A percentile compares a stretch with the other conserved stretches of the same genome.
phyloP scores from a whole-genome alignment of 2,113 vertebrate genomes.

The Ranitomeya variabilis region DNA sequence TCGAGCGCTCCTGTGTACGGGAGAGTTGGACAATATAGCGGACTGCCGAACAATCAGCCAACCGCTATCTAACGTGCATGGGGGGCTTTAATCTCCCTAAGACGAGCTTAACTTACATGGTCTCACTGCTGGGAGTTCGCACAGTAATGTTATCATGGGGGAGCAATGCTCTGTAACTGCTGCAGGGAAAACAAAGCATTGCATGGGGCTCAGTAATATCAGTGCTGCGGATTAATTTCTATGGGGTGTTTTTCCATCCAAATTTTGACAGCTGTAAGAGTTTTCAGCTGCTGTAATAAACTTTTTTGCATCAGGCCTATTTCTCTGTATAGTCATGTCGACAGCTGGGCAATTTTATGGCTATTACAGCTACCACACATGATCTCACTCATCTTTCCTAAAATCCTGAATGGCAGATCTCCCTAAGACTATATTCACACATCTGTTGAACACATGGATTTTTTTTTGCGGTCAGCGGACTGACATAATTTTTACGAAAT shows the following conservation, averaged over 20 bases:
- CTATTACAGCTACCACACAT: not conserved
- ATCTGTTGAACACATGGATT: not conserved
- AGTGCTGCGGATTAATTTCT: not conserved
- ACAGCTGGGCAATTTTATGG: not conserved
- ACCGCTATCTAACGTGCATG: too few species aligned
- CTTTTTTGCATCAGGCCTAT: not conserved
- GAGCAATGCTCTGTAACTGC: not conserved
- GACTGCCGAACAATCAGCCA: too few species aligned
- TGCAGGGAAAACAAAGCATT: not conserved
- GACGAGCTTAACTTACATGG: not conserved
- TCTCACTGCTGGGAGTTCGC: not conserved
- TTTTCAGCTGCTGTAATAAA: not conserved
- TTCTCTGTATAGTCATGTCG: not conserved
- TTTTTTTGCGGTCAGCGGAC: too few species aligned
- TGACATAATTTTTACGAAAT: too few species aligned
- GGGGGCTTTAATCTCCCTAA: not conserved
- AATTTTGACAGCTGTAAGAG: not conserved
- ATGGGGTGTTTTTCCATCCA: not conserved
- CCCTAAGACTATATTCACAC: not conserved
- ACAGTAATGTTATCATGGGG: not conserved
- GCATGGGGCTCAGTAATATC: not conserved
- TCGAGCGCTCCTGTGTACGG: too few species aligned
- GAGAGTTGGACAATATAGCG: too few species aligned
- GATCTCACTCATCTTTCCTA: not conserved
- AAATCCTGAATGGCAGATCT: not conserved